These are phyloP conservation scores for Lytechinus pictus DNA, from an alignment of 35 echinoderm and acorn worm genomes.

Conservation along the genomic window DNA sequence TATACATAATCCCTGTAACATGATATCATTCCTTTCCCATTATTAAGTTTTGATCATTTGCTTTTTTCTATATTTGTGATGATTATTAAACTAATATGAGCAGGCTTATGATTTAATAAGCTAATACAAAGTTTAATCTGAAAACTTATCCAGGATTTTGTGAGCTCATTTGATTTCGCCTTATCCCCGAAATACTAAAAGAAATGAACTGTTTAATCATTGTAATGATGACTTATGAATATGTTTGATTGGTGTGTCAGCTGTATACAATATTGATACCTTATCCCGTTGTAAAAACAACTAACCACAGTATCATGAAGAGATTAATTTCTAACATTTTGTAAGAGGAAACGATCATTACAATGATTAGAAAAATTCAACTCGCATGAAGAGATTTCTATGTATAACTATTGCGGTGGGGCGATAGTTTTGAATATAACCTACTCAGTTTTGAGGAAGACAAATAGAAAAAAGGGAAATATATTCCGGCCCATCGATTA, in stretches of 20 bases:
- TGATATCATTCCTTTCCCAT: not conserved
- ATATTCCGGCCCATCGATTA: not conserved
- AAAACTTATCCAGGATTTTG: not conserved
- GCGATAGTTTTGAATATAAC: not conserved
- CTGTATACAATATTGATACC: not conserved
- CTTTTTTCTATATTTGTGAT: not conserved
- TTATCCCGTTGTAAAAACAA: constrained; percentile 2
- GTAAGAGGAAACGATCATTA: not conserved
- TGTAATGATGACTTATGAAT: not conserved
- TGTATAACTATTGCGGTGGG: not conserved
- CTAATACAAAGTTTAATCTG: not conserved
- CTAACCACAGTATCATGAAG: constrained; percentile 1
- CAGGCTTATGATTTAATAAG: not conserved
- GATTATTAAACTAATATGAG: not conserved
- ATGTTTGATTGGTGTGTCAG: not conserved
- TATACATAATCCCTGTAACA: not conserved
- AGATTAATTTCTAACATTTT: not conserved
- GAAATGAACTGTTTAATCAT: not conserved
- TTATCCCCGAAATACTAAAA: not conserved
- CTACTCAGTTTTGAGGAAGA: not conserved
- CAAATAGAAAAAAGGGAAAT: not conserved
- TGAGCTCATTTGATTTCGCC: not conserved
- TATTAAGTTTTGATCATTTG: not conserved
- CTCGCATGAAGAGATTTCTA: not conserved
- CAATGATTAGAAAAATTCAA: not conserved